Conservation (phyloP, 2,113 vertebrate species). For the Serinus canaria region DNA sequence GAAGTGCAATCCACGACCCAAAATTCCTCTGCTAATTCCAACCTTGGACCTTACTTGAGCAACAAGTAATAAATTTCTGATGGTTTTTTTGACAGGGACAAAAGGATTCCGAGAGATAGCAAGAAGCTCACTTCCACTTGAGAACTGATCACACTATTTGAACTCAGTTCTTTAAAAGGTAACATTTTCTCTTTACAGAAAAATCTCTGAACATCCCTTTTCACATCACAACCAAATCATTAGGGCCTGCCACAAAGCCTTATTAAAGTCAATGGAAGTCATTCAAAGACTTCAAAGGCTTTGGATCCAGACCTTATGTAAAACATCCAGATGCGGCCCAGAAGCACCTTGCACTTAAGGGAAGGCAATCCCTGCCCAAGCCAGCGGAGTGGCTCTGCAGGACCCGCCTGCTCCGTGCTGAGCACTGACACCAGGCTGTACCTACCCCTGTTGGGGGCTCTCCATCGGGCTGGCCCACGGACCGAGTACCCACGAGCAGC, state of each 20-base stretch:
- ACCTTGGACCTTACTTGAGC: neutral
- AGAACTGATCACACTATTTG: slow-evolving; percentile 22
- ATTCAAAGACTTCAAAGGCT: slow-evolving; percentile 48
- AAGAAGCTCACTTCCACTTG: slow-evolving; percentile 26
- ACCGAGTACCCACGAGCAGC: neutral
- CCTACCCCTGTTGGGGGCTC: rapidly evolving
- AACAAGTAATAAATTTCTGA: neutral
- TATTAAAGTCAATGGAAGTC: slow-evolving; percentile 38
- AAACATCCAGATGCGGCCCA: neutral
- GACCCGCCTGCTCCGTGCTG: neutral
- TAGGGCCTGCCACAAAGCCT: slow-evolving; percentile 51
- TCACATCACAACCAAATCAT: slow-evolving; percentile 56
- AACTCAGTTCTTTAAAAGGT: slow-evolving; percentile 31
- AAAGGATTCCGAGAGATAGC: slow-evolving; percentile 36
- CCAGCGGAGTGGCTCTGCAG: rapidly evolving
- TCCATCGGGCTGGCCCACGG: rapidly evolving
- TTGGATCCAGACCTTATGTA: neutral
- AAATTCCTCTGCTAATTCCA: slow-evolving; percentile 18
- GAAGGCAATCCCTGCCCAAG: neutral
- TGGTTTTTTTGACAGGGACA: neutral
- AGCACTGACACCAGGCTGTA: rapidly evolving
- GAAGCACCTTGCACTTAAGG: neutral
- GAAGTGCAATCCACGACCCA: neutral
- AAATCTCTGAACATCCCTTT: slow-evolving; percentile 19
- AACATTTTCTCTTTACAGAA: slow-evolving; percentile 42